Base-by-base conservation (phyloP, 30 jellyfish, hydroid and myxozoan genomes). In the Aurelia aurita region DNA sequence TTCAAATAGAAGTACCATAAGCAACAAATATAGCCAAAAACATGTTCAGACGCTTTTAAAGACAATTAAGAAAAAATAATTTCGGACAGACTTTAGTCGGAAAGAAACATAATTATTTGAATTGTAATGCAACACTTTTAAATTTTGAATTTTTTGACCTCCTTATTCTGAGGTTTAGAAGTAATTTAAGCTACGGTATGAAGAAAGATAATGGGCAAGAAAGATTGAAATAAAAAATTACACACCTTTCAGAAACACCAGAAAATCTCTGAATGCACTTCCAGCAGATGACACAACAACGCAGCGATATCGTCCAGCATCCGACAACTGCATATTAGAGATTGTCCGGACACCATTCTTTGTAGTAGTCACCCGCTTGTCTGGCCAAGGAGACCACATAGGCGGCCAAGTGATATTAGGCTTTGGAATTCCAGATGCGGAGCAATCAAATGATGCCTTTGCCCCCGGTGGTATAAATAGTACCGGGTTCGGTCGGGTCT, bases 341-440 rank as follows among this genome's bases (percentile, higher is more conserved):
- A 92, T 87, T 16, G 74, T 80, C 72, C 84, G 77, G 25, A 61
- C 67, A 26, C 99, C 99, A 59, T 45, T 67, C 21, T 89, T 74
- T 55, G 57, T 25, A 0, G 70, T 64, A 44, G 21, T 57, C 31
- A 85, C 86, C 23, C 91, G 91, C 12, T 63, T 74, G 1, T 59
- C 64, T 14, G 84, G 87, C 88, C 87, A 61, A 2, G 74, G 77
- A 3, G 82, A 21, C 85, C 59, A 66, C 23, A 73, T 63, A 2
- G 84, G 86, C 23, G 70, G 75, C 99, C 99, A 95, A 21, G 98
- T 89, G 60, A 95, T 77, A 77, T 89, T 90, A 11, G 99, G 99
- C 64, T 76, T 79, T 27, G 99, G 99, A 23, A 58, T 74, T 18
- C 99, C 99, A 19, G 78, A 66, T 9, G 97, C 97, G 2, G 92